Percentiles rank a stretch among this genome's conserved stretches.
These are phyloP conservation scores for Patagioenas fasciata DNA, from an alignment of 2,113 vertebrate genomes.

Conservation along the genomic window DNA sequence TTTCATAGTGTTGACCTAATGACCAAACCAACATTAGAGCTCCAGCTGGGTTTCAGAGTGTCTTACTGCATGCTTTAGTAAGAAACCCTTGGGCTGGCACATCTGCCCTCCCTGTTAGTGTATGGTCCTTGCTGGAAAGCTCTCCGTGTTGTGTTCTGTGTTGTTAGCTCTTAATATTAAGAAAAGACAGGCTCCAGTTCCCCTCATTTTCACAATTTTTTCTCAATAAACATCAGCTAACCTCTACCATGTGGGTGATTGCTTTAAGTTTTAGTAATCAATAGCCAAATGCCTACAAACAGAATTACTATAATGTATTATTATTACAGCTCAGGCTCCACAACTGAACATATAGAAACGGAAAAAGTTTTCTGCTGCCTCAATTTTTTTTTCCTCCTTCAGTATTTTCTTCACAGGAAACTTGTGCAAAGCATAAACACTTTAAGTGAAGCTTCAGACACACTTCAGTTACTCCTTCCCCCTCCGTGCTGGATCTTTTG, in stretches of 20 bases:
- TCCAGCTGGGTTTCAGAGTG: neutral
- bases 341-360: neutral
- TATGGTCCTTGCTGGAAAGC: neutral
- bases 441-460: neutral
- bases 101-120: neutral
- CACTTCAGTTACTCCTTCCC: neutral
- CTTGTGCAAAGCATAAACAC: neutral
- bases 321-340: neutral
- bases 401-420: neutral
- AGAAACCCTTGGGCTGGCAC: neutral
- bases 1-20: rapidly evolving
- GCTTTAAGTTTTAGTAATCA: neutral
- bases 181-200: neutral
- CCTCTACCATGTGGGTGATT: neutral
- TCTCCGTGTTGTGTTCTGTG: rapidly evolving
- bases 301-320: neutral
- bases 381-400: neutral
- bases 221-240: neutral
- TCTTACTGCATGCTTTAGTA: neutral
- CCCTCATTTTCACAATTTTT: neutral
- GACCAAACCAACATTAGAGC: rapidly evolving
- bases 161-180: neutral
- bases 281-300: neutral
- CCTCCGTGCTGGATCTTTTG: rapidly evolving
- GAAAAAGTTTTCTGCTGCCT: neutral